Evolutionary conservation across 2,113 vertebrate genomes (phyloP).

Genomic region (Phocoena phocoena): DNA sequence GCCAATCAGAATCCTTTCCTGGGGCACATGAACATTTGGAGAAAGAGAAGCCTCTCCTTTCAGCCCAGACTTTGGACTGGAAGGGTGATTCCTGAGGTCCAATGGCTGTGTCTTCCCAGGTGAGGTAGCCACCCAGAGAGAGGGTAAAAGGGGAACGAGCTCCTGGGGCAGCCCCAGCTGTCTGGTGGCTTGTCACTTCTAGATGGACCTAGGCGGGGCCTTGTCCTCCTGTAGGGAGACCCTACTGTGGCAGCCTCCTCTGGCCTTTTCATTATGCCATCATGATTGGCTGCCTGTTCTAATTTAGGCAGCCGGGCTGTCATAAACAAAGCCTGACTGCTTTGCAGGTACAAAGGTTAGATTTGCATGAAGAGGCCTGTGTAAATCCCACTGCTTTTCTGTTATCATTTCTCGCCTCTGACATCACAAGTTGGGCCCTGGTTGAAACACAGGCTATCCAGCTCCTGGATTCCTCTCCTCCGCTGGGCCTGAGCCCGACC

Average conservation of each 20-base stretch:
- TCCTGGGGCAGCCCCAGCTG: background rate
- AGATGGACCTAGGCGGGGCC: background rate
- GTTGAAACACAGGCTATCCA: background rate
- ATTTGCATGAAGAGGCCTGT: conserved; percentile 68
- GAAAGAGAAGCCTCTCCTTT: background rate
- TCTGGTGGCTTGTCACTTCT: background rate
- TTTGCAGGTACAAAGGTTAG: conserved; percentile 74
- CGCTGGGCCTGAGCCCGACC: fast-evolving
- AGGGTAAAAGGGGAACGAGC: background rate
- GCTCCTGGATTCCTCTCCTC: background rate
- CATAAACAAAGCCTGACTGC: conserved; percentile 54
- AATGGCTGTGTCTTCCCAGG: fast-evolving
- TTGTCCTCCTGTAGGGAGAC: background rate
- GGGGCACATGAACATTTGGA: background rate
- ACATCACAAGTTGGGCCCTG: background rate
- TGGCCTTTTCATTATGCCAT: conserved; percentile 36
- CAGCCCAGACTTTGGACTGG: background rate
- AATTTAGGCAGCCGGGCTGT: background rate
- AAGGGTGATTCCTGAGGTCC: background rate
- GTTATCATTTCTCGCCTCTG: background rate
- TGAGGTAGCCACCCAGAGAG: background rate
- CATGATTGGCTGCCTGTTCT: conserved; percentile 30
- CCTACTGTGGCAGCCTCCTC: background rate
- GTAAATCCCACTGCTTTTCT: conserved; percentile 72
- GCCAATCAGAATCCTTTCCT: conserved; percentile 30